Evolutionary conservation across 2,888 invertebrate genomes (phyloP).

Genomic region (Muschampia plurimacula): DNA sequence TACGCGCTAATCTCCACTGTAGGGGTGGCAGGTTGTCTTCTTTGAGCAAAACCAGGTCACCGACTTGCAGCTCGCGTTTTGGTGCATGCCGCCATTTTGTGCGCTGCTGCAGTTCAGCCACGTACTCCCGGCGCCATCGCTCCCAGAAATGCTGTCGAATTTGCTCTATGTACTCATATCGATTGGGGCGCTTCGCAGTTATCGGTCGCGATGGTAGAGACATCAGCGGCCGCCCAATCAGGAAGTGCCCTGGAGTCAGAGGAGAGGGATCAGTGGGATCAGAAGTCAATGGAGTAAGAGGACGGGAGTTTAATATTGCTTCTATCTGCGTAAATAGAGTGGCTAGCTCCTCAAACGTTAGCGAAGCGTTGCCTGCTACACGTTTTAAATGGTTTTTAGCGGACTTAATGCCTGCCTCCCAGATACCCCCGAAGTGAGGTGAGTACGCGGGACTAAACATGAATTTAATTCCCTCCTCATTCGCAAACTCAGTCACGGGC

Average conservation of each 20-base stretch:
- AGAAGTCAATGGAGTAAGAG: conserved; percentile 6
- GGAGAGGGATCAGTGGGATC: conserved; percentile 10
- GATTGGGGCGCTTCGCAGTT: background rate
- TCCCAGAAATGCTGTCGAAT: background rate
- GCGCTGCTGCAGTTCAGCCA: conserved; percentile 4
- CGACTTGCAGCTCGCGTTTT: background rate
- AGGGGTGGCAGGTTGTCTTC: background rate
- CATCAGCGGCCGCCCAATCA: conserved; percentile 1
- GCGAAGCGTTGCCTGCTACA: conserved; percentile 33
- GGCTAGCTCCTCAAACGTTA: conserved; percentile 40
- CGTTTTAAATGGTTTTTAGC: conserved; percentile 38
- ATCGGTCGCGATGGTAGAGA: background rate
- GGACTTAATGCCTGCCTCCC: conserved; percentile 38
- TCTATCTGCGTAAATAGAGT: conserved; percentile 14
- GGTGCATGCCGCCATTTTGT: background rate
- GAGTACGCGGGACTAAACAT: conserved; percentile 39
- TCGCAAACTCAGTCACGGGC: conserved; percentile 29
- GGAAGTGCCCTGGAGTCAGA: conserved; percentile 8
- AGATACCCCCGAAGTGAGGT: conserved; percentile 39
- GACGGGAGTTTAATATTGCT: conserved; percentile 8
- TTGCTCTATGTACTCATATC: background rate
- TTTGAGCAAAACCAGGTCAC: background rate
- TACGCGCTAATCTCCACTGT: background rate
- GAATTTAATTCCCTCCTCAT: conserved; percentile 43
- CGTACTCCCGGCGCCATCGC: conserved; percentile 12